A percentile compares a stretch with the other conserved stretches of the same genome.
These are phyloP conservation scores for Cheilosia pagana DNA, from an alignment of 2,888 invertebrate genomes.

Conservation along the genomic window DNA sequence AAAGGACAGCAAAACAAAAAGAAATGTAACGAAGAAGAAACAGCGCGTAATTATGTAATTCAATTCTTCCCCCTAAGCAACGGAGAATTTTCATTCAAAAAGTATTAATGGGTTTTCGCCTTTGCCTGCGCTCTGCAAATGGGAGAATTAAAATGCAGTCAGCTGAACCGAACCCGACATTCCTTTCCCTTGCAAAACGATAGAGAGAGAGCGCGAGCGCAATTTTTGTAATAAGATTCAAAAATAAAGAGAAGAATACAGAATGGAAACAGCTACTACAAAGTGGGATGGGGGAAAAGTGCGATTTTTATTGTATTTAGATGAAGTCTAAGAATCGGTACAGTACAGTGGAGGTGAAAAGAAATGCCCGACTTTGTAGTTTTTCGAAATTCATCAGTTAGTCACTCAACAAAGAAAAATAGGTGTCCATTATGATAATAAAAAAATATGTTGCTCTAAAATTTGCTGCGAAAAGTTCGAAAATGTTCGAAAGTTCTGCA, in stretches of 20 bases:
- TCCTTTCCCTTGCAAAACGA: not conserved
- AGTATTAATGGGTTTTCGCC: conserved; percentile 44
- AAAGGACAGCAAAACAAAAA: not conserved
- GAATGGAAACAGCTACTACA: conserved; percentile 10
- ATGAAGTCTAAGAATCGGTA: conserved; percentile 10
- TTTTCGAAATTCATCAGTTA: too few relatives aligned
- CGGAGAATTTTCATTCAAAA: conserved; percentile 40
- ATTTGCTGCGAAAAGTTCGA: too few relatives aligned
- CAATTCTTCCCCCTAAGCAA: conserved; percentile 31
- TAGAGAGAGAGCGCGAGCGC: not conserved
- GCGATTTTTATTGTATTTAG: not conserved
- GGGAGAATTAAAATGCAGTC: conserved; percentile 26
- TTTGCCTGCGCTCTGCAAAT: not conserved
- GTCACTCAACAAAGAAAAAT: too few relatives aligned
- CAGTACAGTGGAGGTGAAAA: not conserved
- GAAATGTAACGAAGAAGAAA: conserved; percentile 7
- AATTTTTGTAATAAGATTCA: conserved; percentile 31
- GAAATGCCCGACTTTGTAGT: too few relatives aligned
- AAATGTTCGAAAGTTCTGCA: too few relatives aligned
- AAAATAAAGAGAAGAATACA: conserved; percentile 25
- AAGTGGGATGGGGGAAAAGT: not conserved
- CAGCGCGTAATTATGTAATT: conserved; percentile 56
- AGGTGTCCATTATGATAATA: too few relatives aligned
- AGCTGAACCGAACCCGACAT: conserved; percentile 21
- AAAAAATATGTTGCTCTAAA: too few relatives aligned